Evolutionary conservation across 2,888 invertebrate species (phyloP).

Genomic region (Dryobotodes eremita): DNA sequence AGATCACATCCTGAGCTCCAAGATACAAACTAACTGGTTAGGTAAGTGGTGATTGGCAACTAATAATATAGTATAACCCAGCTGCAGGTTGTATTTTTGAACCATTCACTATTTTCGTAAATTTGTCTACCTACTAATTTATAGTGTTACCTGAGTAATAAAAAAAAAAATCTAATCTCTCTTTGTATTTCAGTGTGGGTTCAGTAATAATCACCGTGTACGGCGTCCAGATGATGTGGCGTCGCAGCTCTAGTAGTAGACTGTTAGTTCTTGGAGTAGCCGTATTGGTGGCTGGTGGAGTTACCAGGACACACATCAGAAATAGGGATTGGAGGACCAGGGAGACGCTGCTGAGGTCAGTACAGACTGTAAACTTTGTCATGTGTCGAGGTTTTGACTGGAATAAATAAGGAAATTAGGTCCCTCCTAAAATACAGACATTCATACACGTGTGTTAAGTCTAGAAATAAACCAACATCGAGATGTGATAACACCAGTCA

Average conservation of each 20-base stretch:
- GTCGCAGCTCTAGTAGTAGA: constrained; percentile 80
- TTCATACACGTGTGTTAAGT: background rate
- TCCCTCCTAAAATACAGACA: background rate
- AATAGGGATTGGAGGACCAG: constrained; percentile 95
- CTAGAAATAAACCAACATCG: background rate
- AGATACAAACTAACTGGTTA: background rate
- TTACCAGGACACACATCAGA: constrained; percentile 92
- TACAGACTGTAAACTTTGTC: background rate
- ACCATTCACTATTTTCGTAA: background rate
- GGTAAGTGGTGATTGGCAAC: background rate
- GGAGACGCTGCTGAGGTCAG: constrained; percentile 94
- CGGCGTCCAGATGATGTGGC: constrained; percentile 93
- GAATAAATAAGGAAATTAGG: background rate
- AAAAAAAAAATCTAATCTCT: background rate
- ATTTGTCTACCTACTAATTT: background rate
- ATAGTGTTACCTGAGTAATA: background rate
- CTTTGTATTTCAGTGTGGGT: constrained; percentile 92
- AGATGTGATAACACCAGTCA: background rate
- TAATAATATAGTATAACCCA: background rate
- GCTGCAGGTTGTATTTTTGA: background rate
- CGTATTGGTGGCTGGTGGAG: constrained; percentile 91
- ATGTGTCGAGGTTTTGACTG: background rate
- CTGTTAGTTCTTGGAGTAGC: constrained; percentile 89
- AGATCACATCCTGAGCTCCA: background rate
- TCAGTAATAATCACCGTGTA: constrained; percentile 94